Evolutionary conservation across 2,113 vertebrate species (phyloP).

Genomic region (Oceanites oceanicus): DNA sequence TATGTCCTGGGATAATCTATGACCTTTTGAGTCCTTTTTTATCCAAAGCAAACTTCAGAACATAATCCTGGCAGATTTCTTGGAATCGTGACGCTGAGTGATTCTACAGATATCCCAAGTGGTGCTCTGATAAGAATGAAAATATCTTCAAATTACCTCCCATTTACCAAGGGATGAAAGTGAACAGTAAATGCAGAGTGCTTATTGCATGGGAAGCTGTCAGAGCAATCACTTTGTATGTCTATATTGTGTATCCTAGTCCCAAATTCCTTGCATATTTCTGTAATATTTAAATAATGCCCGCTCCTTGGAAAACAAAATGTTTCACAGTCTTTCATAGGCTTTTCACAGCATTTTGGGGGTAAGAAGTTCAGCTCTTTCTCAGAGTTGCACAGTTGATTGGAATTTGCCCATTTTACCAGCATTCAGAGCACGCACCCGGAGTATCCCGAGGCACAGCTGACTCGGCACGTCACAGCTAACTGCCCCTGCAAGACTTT

Average conservation of each 20-base stretch:
- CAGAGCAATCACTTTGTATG: background rate
- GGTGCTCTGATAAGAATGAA: slow-evolving; percentile 49
- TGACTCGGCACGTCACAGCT: background rate
- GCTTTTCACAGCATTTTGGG: background rate
- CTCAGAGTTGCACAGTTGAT: background rate
- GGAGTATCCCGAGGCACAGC: background rate
- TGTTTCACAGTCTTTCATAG: background rate
- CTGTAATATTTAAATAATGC: background rate
- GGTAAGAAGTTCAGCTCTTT: background rate
- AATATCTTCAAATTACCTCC: slow-evolving; percentile 40
- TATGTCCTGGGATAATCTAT: slow-evolving; percentile 56
- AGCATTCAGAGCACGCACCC: background rate
- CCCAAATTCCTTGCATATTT: slow-evolving; percentile 1
- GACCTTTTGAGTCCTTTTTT: slow-evolving; percentile 36
- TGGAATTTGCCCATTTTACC: background rate
- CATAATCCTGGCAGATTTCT: slow-evolving; percentile 47
- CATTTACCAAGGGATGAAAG: slow-evolving; percentile 25
- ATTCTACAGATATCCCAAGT: slow-evolving; percentile 61
- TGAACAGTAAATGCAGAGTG: background rate
- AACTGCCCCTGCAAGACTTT: background rate
- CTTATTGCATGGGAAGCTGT: slow-evolving; percentile 14
- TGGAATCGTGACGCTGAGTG: slow-evolving; percentile 37
- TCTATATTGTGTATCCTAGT: background rate
- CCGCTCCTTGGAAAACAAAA: background rate
- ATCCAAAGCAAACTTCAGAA: slow-evolving; percentile 59